Evolutionary conservation across 1,140 invertebrate species (phyloP).

Genomic region (Drosophila miranda): DNA sequence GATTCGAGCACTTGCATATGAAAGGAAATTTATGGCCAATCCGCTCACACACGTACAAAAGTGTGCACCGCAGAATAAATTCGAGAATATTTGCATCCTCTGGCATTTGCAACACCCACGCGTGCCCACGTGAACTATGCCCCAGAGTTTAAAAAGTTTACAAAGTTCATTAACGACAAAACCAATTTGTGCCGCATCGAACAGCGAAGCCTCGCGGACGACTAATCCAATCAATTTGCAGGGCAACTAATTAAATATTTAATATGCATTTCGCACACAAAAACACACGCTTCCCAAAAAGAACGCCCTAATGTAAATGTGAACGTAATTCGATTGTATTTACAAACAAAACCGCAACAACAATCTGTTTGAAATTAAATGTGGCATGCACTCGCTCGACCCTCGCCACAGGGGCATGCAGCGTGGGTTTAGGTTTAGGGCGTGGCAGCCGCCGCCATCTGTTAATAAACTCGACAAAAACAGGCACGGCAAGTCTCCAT

Average conservation of each 20-base stretch:
- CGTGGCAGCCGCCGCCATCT: constrained; percentile 9
- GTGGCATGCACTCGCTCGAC: background rate
- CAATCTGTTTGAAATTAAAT: constrained; percentile 40
- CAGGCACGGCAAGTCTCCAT: constrained; percentile 15
- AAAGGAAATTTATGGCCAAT: constrained; percentile 29
- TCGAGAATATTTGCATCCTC: background rate
- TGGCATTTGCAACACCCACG: background rate
- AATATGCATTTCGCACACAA: constrained; percentile 41
- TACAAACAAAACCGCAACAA: constrained; percentile 41
- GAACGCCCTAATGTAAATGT: constrained; percentile 48
- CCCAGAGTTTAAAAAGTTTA: constrained; percentile 21
- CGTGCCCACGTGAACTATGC: background rate
- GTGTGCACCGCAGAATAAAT: background rate
- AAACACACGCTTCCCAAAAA: background rate
- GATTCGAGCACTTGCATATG: constrained; percentile 1
- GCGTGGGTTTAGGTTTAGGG: background rate
- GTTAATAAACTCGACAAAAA: constrained; percentile 39
- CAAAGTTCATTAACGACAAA: constrained; percentile 51
- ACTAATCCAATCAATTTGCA: constrained; percentile 56
- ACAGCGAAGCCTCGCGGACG: background rate
- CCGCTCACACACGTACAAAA: background rate
- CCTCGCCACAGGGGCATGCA: background rate
- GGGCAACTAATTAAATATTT: constrained; percentile 54
- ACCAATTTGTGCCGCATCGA: constrained; percentile 11
- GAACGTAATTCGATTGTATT: constrained; percentile 50